Conservation (phyloP, 1,140 invertebrate species). For the Cepaea nemoralis region DNA sequence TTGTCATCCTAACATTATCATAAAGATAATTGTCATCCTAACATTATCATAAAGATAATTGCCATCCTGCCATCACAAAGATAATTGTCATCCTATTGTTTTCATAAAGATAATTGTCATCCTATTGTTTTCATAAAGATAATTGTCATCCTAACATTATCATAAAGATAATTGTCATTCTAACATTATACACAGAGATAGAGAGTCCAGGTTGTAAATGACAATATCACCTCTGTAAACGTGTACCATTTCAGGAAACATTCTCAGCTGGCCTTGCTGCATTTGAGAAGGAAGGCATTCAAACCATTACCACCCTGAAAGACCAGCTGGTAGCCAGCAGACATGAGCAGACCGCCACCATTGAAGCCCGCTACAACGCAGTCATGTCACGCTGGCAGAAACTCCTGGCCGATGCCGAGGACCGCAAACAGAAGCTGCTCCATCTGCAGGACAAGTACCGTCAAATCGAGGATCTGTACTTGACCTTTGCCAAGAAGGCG, state of each 20-base stretch:
- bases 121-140: too few species aligned
- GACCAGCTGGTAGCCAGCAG: conserved; percentile 91
- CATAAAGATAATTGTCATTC: too few species aligned
- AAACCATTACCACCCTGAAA: conserved; percentile 94
- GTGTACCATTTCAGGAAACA: conserved; percentile 80
- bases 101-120: too few species aligned
- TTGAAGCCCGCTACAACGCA: conserved; percentile 90
- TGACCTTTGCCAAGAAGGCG: conserved; percentile 99
- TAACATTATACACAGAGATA: too few species aligned
- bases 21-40: too few species aligned
- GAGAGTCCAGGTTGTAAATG: too few species aligned
- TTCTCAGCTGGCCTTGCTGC: conserved; percentile 92
- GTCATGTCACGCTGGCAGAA: conserved; percentile 92
- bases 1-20: too few species aligned
- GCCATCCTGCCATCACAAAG: too few species aligned
- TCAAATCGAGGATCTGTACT: conserved; percentile 94
- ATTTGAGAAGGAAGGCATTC: conserved; percentile 98
- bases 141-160: too few species aligned
- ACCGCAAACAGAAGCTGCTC: conserved; percentile 89
- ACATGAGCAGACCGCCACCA: conserved; percentile 92
- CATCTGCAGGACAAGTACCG: conserved; percentile 97
- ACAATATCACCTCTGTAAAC: too few species aligned
- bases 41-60: too few species aligned
- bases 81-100: too few species aligned
- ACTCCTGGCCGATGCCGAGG: conserved; percentile 89